Evolutionary conservation across 2,888 invertebrate species (phyloP).

Genomic region (Amorpha juglandis): DNA sequence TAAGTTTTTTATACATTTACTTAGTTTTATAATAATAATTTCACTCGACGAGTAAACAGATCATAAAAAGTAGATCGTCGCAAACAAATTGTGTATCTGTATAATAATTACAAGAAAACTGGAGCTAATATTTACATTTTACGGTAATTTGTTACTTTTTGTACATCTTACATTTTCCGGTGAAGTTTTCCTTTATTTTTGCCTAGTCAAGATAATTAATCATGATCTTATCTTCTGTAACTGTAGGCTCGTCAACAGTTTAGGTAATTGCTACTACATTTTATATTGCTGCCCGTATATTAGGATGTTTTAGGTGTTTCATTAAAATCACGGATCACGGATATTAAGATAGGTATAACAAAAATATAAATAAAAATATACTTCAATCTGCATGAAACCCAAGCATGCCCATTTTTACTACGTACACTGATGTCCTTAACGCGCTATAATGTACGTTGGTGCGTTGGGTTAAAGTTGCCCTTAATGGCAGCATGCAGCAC

Average conservation of each 20-base stretch:
- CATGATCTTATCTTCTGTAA: conserved; percentile 20
- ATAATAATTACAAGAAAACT: not conserved
- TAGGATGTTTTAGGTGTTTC: not conserved
- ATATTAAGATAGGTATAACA: too few relatives aligned
- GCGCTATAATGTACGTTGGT: too few relatives aligned
- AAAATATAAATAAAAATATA: too few relatives aligned
- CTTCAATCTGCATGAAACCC: too few relatives aligned
- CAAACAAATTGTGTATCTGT: not conserved
- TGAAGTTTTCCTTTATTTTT: conserved; percentile 20
- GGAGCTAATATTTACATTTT: conserved; percentile 21
- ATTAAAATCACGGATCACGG: too few relatives aligned
- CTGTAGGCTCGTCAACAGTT: conserved; percentile 7
- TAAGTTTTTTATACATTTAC: not conserved
- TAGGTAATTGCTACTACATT: conserved; percentile 1
- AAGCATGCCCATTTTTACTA: too few relatives aligned
- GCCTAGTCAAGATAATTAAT: conserved; percentile 26
- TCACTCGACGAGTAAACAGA: not conserved
- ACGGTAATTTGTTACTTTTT: conserved; percentile 20
- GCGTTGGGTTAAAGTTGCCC: too few relatives aligned
- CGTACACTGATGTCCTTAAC: too few relatives aligned
- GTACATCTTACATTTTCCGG: conserved; percentile 16
- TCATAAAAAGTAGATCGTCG: not conserved
- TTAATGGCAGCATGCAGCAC: too few relatives aligned
- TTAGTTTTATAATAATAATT: not conserved
- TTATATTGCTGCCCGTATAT: not conserved